Percentiles rank a stretch among this genome's conserved stretches.
These are phyloP conservation scores for Malthinus seriepunctatus DNA, from an alignment of 2,888 invertebrate species.

Conservation along the genomic window DNA sequence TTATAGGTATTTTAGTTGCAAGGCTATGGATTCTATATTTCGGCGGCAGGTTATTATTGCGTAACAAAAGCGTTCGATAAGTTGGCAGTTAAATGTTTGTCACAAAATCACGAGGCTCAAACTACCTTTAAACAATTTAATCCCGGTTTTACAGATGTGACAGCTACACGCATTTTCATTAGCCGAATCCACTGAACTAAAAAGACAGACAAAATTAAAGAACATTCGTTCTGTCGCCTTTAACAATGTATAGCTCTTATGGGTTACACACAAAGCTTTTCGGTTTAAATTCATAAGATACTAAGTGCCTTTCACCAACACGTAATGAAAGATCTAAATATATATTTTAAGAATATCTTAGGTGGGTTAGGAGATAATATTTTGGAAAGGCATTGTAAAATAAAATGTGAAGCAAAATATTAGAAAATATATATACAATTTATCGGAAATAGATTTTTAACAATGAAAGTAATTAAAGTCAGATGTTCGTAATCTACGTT, in stretches of 20 bases:
- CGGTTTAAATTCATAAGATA: slow-evolving; percentile 8
- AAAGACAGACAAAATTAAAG: slow-evolving; percentile 21
- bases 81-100: slow-evolving; percentile 22
- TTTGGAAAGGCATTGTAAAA: no score
- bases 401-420: no score
- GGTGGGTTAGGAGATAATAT: no score
- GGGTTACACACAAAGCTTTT: slow-evolving; percentile 12
- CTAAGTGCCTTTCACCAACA: not conserved
- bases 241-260: slow-evolving; percentile 9
- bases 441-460: no score
- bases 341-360: not conserved
- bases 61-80: slow-evolving; percentile 24
- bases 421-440: no score
- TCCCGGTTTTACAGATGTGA: slow-evolving; percentile 21
- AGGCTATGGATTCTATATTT: slow-evolving; percentile 22
- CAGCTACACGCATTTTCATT: slow-evolving; percentile 25
- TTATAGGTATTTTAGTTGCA: slow-evolving; percentile 19
- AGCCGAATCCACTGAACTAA: slow-evolving; percentile 17
- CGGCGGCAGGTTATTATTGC: slow-evolving; percentile 24
- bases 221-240: slow-evolving; percentile 12
- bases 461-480: no score
- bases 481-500: slow-evolving; percentile 4
- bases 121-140: slow-evolving; percentile 27
- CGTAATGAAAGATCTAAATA: not conserved
- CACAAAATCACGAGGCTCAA: slow-evolving; percentile 25